Base-by-base conservation (phyloP, 2,797 vertebrate genomes). In the Remorina albescens region DNA sequence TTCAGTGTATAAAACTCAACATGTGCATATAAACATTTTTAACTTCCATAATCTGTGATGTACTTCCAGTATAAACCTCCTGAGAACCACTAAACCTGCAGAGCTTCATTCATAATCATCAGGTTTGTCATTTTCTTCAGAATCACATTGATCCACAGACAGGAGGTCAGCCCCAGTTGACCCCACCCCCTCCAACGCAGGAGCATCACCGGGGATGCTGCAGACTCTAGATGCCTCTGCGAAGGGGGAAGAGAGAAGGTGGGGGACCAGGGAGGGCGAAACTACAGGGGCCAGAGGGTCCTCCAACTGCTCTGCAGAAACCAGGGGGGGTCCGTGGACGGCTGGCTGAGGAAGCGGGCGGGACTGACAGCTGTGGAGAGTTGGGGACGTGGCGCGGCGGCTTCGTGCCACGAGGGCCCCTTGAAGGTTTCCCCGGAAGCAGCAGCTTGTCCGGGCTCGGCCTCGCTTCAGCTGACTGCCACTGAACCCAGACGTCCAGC, bases 401-500 rank as follows among this genome's bases (percentile, higher is more conserved):
- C 61, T 61, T 57, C 0, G 18, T 2, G 32, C 30, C 30, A 30
- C 30, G 19, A 30, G 32, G 65, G 61, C 8, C 46, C 28, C 32
- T 65, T 6, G 47, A 25, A 30, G 25, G 28, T 74, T 53, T 81
- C 26, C 21, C 66, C 6, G 26, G 11, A 19, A 10, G 16, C 0
- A 1, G 28, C 0, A 32, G 8, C 50, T 88, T 74, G 1, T 78
- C 72, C 1, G 21, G 21, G 25, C 37, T 71, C 0, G 47, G 41
- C 66, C 80, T 30, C 6, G 6, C 13, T 6, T 41, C 13, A 15
- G 39, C 15, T 41, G 74, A 87, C 61, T 95, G 86, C 97, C 98
- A 99, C 15, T 89, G 93, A 63, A 98, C 89, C 0, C 81, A 90
- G 28, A 96, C 18, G 0, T 63, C 74, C 6, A 94, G 19, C 0